Base-by-base conservation (phyloP, 2,888 invertebrate genomes). In the Andrena bucephala region DNA sequence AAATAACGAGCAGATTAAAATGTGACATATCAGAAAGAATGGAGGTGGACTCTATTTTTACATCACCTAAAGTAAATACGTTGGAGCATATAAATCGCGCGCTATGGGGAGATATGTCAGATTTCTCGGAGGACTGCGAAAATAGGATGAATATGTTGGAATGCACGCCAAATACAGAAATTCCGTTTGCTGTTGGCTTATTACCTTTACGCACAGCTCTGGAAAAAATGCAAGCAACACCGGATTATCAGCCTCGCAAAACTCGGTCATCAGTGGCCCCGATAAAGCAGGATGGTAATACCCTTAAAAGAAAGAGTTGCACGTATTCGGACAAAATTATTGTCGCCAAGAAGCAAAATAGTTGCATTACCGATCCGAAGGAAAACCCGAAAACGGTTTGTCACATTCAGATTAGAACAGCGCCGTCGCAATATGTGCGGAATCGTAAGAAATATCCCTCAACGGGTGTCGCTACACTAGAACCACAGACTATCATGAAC, bases 231-330 rank as follows among this genome's bases (percentile, higher is more conserved):
- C 94, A 94, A 81, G 93, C 94, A 0, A 94, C 92, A 57, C 91
- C 93, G 0, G 94, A 94, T 87, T 93, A 94, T 87, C 94, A 94
- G 33, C 94, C 94, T 2, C 88, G 94, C 10, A 94, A 94, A 87
- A 94, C 94, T 0, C 89, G 94, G 27, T 94, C 94, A 0, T 94
- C 93, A 0, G 93, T 92, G n/a, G 92, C 92, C 10, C 92, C 93
- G 6, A 24, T 82, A 6, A 86, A 75, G 16, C 83, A 85, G n/a
- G 88, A 88, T 10, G n/a, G 13, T 57, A 78, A 76, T 29, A 42
- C 10, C 33, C 42, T 85, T 7, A 88, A 88, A 48, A 81, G 86
- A 50, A 88, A 86, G 16, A 73, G 50, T 36, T 71, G n/a, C 60
- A 42, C 50, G 5, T n/a, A 74, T 20, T 48, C 74, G 5, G 73